A percentile compares a stretch with the other conserved stretches of the same genome.
phyloP scores from a whole-genome alignment of 1,140 invertebrate genomes.

The Pararge aegeria region DNA sequence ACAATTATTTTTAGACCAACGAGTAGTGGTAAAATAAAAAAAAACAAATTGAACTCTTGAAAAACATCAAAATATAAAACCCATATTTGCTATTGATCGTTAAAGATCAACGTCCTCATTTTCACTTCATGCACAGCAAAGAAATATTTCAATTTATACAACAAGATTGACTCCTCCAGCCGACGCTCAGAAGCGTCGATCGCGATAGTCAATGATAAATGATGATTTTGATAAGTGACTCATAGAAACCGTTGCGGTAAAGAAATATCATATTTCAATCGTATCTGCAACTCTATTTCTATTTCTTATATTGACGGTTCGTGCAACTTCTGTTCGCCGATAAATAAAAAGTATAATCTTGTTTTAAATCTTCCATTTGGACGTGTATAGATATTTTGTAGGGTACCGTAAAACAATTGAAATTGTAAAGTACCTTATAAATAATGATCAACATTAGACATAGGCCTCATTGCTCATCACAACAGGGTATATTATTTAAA shows the following conservation, averaged over 20 bases:
- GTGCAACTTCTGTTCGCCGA: slow-evolving; percentile 39
- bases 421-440: too few relatives aligned
- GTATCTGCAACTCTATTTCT: slow-evolving; percentile 49
- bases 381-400: slow-evolving; percentile 4
- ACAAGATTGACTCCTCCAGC: slow-evolving; percentile 51
- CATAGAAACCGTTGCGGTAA: slow-evolving; percentile 37
- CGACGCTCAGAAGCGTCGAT: slow-evolving; percentile 48
- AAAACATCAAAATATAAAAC: not conserved
- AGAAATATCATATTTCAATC: slow-evolving; percentile 57
- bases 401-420: not conserved
- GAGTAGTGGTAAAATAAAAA: too few relatives aligned
- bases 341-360: slow-evolving; percentile 39
- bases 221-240: slow-evolving; percentile 51
- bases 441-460: too few relatives aligned
- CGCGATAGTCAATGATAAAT: slow-evolving; percentile 68
- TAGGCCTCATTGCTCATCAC: too few relatives aligned
- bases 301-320: slow-evolving; percentile 41
- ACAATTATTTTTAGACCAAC: too few relatives aligned
- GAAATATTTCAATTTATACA: slow-evolving; percentile 46
- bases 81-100: not conserved
- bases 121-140: slow-evolving; percentile 8
- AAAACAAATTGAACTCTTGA: not conserved
- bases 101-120: slow-evolving; percentile 6
- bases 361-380: slow-evolving; percentile 30
- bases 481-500: too few relatives aligned